Evolutionary conservation across 2,888 invertebrate genomes (phyloP).

Genomic region (Pardosa pseudoannulata): DNA sequence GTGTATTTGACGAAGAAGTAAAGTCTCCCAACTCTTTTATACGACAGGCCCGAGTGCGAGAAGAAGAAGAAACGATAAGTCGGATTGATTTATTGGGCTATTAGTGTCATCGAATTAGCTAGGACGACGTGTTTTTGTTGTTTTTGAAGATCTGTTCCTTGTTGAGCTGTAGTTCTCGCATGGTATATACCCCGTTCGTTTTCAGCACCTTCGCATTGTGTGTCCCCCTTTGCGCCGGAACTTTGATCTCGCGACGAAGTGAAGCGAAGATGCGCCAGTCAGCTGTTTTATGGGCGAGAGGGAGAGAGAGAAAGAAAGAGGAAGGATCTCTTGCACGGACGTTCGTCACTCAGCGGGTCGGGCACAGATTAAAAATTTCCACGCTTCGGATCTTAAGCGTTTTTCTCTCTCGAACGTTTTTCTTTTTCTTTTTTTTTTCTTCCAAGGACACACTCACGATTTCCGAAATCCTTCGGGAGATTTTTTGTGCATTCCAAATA

Average conservation of each 20-base stretch:
- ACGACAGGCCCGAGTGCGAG: neutral
- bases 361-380: neutral
- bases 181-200: slow-evolving; percentile 24
- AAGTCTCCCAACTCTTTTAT: slow-evolving; percentile 10
- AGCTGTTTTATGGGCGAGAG: neutral
- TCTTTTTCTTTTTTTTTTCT: too few relatives aligned
- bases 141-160: slow-evolving; percentile 60
- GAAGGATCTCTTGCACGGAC: neutral
- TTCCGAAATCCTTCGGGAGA: neutral
- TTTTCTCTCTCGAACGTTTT: too few relatives aligned
- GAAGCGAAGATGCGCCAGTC: neutral
- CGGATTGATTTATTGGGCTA: neutral
- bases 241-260: neutral
- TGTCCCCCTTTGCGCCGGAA: neutral
- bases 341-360: neutral
- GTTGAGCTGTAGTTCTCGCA: slow-evolving; percentile 56
- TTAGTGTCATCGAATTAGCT: slow-evolving; percentile 1
- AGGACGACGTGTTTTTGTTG: slow-evolving; percentile 64
- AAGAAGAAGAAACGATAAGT: neutral
- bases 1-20: too few relatives aligned
- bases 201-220: neutral
- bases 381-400: too few relatives aligned
- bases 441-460: neutral
- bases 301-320: neutral
- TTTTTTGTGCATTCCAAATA: too few relatives aligned